Conservation (phyloP, 2,113 vertebrate genomes). For the Octodon degus region DNA sequence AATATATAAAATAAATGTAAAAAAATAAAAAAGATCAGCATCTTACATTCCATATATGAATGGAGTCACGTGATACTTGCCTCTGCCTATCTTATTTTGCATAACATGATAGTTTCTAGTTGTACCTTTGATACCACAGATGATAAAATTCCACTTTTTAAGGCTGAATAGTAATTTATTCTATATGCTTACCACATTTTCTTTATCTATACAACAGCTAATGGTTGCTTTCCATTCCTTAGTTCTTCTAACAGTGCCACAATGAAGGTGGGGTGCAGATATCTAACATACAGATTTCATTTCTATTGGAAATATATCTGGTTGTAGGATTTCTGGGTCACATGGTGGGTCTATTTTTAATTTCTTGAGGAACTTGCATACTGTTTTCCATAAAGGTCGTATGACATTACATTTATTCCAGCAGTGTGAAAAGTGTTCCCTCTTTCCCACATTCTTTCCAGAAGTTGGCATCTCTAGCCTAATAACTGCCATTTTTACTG, state of each 20-base stretch:
- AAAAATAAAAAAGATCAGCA: no score
- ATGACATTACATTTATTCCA: not conserved
- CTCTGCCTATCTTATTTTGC: not conserved
- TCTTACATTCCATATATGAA: not conserved
- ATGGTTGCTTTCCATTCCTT: not conserved
- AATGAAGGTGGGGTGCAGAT: not conserved
- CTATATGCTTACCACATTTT: not conserved
- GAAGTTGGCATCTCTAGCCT: not conserved
- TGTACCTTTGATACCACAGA: no score
- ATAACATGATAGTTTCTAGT: not conserved
- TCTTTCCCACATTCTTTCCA: not conserved
- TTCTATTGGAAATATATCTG: not conserved
- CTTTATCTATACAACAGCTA: not conserved
- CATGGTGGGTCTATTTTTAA: not conserved
- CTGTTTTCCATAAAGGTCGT: not conserved
- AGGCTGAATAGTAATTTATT: not conserved
- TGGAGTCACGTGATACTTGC: not conserved
- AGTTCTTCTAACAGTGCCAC: not conserved
- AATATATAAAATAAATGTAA: no score
- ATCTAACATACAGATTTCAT: not conserved
- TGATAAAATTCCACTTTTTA: not conserved
- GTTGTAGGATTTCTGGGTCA: not conserved
- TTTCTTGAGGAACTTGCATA: not conserved
- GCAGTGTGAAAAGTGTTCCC: not conserved
- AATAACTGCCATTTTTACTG: not conserved